These are phyloP conservation scores for Ceuthmochares aereus DNA, from an alignment of 2,113 vertebrate genomes.

Conservation along the genomic window DNA sequence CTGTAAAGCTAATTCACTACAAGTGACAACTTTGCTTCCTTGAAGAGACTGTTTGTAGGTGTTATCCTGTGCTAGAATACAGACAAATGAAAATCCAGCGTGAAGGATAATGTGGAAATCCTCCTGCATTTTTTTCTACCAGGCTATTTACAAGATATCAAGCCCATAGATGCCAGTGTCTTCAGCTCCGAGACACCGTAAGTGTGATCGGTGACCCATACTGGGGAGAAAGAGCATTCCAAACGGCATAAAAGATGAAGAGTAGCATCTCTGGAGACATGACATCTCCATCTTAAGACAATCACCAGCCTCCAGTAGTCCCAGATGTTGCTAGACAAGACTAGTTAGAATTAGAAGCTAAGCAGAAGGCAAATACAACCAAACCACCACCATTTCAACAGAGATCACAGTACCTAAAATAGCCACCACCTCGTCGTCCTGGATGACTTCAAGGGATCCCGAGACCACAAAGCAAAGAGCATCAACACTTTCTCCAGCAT, in stretches of 20 bases:
- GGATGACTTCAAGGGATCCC: slow-evolving; percentile 96
- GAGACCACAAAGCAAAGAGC: slow-evolving; percentile 97
- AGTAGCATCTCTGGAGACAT: background rate
- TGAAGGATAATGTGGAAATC: background rate
- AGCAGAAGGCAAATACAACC: background rate
- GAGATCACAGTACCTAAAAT: slow-evolving; percentile 88
- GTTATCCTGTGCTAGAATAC: background rate
- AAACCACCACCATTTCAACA: background rate
- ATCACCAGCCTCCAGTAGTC: background rate
- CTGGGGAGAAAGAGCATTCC: background rate
- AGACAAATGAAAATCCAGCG: background rate
- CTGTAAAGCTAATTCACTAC: background rate
- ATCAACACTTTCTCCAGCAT: slow-evolving; percentile 93
- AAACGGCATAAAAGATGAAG: background rate
- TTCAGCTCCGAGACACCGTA: background rate
- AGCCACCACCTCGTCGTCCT: slow-evolving; percentile 98
- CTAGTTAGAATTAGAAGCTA: background rate
- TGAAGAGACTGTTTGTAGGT: background rate
- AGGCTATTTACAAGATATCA: background rate
- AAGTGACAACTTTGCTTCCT: background rate
- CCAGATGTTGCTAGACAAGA: background rate
- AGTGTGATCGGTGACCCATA: background rate
- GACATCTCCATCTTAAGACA: background rate
- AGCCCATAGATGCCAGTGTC: background rate
- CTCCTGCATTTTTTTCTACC: background rate